Evolutionary conservation across 2,888 invertebrate genomes (phyloP).

Genomic region (Brachypterus glaber): DNA sequence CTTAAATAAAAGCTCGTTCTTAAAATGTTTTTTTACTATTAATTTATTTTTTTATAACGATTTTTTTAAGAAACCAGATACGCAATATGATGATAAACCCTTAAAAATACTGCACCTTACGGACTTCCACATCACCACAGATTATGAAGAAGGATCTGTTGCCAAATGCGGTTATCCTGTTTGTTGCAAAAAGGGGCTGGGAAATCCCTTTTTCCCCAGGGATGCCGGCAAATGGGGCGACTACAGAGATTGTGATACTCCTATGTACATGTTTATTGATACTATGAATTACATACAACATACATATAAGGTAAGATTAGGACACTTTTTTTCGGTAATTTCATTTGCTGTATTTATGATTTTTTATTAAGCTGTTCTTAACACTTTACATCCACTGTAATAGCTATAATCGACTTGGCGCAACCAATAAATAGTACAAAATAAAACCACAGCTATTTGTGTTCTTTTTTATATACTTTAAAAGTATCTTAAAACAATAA

Average conservation of each 20-base stretch:
- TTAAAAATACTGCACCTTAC: slow-evolving; percentile 54
- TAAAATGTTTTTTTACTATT: too few species aligned
- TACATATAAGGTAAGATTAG: slow-evolving; percentile 19
- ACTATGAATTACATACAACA: slow-evolving; percentile 46
- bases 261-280: slow-evolving; percentile 56
- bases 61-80: not conserved
- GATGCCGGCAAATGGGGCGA: slow-evolving; percentile 73
- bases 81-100: slow-evolving; percentile 12
- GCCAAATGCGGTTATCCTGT: slow-evolving; percentile 66
- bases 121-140: slow-evolving; percentile 71
- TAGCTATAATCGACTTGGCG: too few species aligned
- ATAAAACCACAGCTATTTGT: too few species aligned
- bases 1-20: too few species aligned
- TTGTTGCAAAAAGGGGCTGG: slow-evolving; percentile 61
- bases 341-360: too few species aligned
- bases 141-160: slow-evolving; percentile 57
- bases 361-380: too few species aligned
- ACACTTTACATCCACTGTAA: too few species aligned
- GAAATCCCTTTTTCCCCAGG: slow-evolving; percentile 31
- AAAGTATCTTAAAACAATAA: too few species aligned
- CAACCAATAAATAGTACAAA: too few species aligned
- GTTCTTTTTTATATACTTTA: too few species aligned
- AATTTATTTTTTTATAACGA: too few species aligned
- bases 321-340: too few species aligned
- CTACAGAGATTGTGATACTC: slow-evolving; percentile 64